Base-by-base conservation (phyloP, 2,797 vertebrate species). In the Semotilus atromaculatus region DNA sequence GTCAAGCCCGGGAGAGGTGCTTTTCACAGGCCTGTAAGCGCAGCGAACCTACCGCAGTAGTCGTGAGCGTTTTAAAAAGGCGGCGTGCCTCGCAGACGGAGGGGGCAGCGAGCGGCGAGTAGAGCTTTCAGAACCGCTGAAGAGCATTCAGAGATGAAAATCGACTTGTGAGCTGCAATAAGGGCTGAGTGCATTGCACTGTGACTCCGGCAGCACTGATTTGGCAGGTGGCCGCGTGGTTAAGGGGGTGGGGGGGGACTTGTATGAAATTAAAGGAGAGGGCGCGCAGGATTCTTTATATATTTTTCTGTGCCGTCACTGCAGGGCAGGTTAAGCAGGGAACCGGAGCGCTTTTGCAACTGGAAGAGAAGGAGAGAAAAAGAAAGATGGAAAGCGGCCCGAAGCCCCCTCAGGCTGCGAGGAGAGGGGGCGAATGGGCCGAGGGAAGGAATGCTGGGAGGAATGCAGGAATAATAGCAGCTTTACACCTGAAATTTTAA, bases 401-500 rank as follows among this genome's bases (percentile, higher is more conserved):
- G 29, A 75, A 38, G 14, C 83, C 36, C 84, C 87, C 88, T 82
- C 43, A 48, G 55, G 78, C 31, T 23, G 34, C 66, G 80, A 85
- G 82, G 51, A 77, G 51, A 34, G 80, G 64, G 80, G 80, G 64
- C 45, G 19, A 67, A 73, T 76, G 68, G 43, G 36, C 9, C 26
- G 19, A 29, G 40, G 77, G 73, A 76, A 89, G 84, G 68, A 64
- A 72, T 11, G 62, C 75, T 81, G 51, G 64, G 81, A 79, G n/a
- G 79, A 86, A 67, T 75, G 84, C 45, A 53, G 70, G 43, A 77
- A 70, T 60, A 76, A 91, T 85, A 91, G 89, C 84, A 77, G 71
- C 86, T 90, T 91, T 92, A 90, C 92, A 91, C 91, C 90, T 91
- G 75, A 80, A 89, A 88, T 89, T 88, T 91, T 76, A 86, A 90